These are phyloP conservation scores for Patiria pectinifera DNA, from an alignment of 53 echinoderm and acorn worm genomes.

Conservation along the genomic window DNA sequence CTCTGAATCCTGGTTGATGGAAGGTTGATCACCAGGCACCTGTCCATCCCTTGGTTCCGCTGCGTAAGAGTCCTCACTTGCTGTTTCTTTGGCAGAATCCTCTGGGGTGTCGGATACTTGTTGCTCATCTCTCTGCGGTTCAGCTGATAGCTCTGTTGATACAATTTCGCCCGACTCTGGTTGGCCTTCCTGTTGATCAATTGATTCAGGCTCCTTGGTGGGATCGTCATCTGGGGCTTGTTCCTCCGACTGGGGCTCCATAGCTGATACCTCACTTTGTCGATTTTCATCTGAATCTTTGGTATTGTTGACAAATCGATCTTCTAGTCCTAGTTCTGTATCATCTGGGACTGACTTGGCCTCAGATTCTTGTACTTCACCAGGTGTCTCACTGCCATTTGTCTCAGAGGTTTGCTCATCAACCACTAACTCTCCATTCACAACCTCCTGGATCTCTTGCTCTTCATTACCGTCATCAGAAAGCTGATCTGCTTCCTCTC, in stretches of 20 bases:
- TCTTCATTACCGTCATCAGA: slow-evolving; percentile 46
- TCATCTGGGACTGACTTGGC: neutral
- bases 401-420: neutral
- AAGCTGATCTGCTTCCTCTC: slow-evolving; percentile 10
- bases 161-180: neutral
- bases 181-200: neutral
- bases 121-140: neutral
- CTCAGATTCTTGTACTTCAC: neutral
- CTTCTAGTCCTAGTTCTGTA: neutral
- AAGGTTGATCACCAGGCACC: neutral
- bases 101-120: neutral
- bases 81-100: neutral
- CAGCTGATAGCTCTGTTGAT: neutral
- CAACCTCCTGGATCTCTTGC: slow-evolving; percentile 16
- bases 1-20: neutral
- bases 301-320: neutral
- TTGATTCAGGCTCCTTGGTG: neutral
- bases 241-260: neutral
- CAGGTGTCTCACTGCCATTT: neutral
- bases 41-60: neutral
- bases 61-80: neutral
- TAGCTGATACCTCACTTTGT: slow-evolving; percentile 4
- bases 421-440: slow-evolving; percentile 27
- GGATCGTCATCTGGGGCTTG: neutral
- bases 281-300: slow-evolving; percentile 22